phyloP scores from a whole-genome alignment of 2,888 invertebrate species.

The Eristalis arbustorum region DNA sequence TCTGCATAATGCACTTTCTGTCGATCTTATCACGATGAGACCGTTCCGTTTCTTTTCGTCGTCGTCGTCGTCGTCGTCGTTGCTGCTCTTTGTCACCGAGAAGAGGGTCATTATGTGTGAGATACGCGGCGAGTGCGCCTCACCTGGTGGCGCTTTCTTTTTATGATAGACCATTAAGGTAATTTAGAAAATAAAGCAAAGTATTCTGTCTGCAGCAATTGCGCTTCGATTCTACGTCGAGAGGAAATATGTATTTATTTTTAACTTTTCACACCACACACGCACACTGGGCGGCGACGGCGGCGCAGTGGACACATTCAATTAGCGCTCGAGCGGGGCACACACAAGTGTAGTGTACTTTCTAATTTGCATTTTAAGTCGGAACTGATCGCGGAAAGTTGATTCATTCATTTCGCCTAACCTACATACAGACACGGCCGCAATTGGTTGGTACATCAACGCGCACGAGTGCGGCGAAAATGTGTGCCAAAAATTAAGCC shows the following conservation, averaged over 20 bases:
- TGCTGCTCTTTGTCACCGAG: conserved; percentile 1
- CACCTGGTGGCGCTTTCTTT: conserved; percentile 58
- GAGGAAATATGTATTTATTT: conserved; percentile 23
- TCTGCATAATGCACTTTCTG: conserved; percentile 68
- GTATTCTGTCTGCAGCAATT: background rate
- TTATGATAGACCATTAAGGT: conserved; percentile 48
- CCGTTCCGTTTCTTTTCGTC: conserved; percentile 42
- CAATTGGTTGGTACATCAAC: background rate
- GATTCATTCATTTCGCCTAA: background rate
- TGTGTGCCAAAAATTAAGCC: conserved; percentile 35
- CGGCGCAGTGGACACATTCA: conserved; percentile 31
- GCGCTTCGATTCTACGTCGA: conserved; percentile 6
- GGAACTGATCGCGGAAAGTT: background rate
- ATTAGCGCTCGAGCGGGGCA: conserved; percentile 21
- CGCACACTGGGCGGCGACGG: background rate
- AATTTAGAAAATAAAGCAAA: conserved; percentile 47
- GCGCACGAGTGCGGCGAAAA: conserved; percentile 29
- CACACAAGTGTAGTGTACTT: conserved; percentile 7
- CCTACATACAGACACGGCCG: background rate
- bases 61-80: too few species aligned
- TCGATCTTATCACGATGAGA: conserved; percentile 48
- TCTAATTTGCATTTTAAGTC: conserved; percentile 27
- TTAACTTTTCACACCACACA: conserved; percentile 1
- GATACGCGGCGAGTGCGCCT: conserved; percentile 6
- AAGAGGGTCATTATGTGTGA: conserved; percentile 52